Percentiles rank a stretch among this genome's conserved stretches.
Conservation (phyloP, 2,888 invertebrate genomes). For the Scotopteryx bipunctaria region DNA sequence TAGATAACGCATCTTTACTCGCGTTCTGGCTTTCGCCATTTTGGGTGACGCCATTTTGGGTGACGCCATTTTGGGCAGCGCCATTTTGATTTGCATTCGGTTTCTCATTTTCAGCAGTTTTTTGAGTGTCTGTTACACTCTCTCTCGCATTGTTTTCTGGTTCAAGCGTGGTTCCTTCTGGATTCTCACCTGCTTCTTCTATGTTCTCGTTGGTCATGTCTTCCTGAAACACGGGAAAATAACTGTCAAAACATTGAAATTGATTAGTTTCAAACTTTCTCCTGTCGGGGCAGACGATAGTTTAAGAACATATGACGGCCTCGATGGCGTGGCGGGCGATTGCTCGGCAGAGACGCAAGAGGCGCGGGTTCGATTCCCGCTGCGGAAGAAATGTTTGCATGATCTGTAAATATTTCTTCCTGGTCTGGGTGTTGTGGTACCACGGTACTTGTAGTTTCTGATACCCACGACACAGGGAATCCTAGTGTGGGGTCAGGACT, state of each 20-base stretch:
- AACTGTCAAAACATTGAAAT: no score
- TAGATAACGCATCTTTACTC: constrained; percentile 1
- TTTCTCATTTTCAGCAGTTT: constrained; percentile 8
- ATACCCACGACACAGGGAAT: no score
- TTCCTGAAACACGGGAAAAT: constrained; percentile 24
- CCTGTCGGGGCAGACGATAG: no score
- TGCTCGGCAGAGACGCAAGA: no score
- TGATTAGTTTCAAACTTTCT: neutral
- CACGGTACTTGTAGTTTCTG: no score
- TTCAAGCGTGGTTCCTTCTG: constrained; percentile 6
- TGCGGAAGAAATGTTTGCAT: no score
- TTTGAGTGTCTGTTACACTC: constrained; percentile 15
- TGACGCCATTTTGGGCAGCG: neutral
- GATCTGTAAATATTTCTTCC: no score
- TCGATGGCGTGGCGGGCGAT: no score
- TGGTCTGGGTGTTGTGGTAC: no score
- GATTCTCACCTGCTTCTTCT: constrained; percentile 18
- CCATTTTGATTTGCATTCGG: constrained; percentile 10
- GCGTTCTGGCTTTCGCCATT: constrained; percentile 4
- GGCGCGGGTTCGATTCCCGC: no score
- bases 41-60: constrained; percentile 7
- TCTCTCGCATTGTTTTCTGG: constrained; percentile 11
- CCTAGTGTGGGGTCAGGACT: no score
- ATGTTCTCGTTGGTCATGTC: constrained; percentile 23
- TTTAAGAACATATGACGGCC: no score